Evolutionary conservation across 2,888 invertebrate genomes (phyloP).

Genomic region (Cactoblastis cactorum): DNA sequence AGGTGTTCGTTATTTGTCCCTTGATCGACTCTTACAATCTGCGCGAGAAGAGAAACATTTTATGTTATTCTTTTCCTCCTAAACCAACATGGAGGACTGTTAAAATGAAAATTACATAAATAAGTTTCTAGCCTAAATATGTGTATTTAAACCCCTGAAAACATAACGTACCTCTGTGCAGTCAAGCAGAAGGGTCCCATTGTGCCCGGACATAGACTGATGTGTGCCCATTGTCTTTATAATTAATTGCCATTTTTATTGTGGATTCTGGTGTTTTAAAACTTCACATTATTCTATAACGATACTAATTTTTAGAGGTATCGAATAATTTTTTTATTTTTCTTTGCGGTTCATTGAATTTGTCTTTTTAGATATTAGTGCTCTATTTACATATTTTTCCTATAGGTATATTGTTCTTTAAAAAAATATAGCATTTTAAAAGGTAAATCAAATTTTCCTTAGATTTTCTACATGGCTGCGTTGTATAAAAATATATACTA

Average conservation of each 20-base stretch:
- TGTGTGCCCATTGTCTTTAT: slow-evolving; percentile 37
- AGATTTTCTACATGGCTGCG: too few relatives aligned
- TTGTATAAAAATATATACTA: too few relatives aligned
- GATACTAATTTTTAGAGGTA: neutral
- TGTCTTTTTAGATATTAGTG: too few relatives aligned
- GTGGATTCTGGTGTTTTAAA: neutral
- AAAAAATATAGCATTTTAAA: too few relatives aligned
- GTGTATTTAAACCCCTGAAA: neutral
- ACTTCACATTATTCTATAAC: neutral
- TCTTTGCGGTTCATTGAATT: too few relatives aligned
- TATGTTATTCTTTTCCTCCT: neutral
- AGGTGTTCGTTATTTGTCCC: too few relatives aligned
- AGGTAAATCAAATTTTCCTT: too few relatives aligned
- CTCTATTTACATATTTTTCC: too few relatives aligned
- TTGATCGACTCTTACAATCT: too few relatives aligned
- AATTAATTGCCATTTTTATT: slow-evolving; percentile 33
- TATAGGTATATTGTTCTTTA: too few relatives aligned
- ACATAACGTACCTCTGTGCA: neutral
- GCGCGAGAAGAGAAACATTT: too few relatives aligned
- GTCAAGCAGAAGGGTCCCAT: slow-evolving; percentile 14
- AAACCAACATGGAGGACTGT: neutral
- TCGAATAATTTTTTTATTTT: too few relatives aligned
- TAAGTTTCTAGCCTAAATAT: neutral
- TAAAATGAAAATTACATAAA: neutral
- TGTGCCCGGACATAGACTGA: slow-evolving; percentile 25